Conservation (phyloP, 2,888 invertebrate species). For the Ophion slaviceki region DNA sequence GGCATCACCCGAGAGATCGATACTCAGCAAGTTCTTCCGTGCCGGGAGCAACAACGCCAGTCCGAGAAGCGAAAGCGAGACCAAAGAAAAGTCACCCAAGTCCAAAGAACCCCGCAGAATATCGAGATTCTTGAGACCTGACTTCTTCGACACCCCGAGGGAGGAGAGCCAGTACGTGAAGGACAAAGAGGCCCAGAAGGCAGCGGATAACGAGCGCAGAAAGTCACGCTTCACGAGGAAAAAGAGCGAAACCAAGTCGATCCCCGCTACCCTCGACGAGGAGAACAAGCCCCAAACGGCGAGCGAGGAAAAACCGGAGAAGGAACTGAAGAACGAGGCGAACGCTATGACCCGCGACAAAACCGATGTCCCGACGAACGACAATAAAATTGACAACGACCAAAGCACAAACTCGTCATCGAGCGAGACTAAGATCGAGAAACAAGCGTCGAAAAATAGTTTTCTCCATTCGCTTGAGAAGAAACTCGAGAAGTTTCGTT, state of each 20-base stretch:
- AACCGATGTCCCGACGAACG: slow-evolving; percentile 61
- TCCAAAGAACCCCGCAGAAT: slow-evolving; percentile 86
- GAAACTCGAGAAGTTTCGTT: slow-evolving; percentile 80
- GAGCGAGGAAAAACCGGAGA: slow-evolving; percentile 71
- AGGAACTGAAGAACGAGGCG: slow-evolving; percentile 78
- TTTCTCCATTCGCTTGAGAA: slow-evolving; percentile 91
- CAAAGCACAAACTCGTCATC: slow-evolving; percentile 13
- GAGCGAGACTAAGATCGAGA: slow-evolving; percentile 70
- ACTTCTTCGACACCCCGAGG: slow-evolving; percentile 89
- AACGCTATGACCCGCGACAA: slow-evolving; percentile 75
- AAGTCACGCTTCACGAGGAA: slow-evolving; percentile 89
- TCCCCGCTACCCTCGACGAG: slow-evolving; percentile 74
- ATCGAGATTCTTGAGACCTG: slow-evolving; percentile 91
- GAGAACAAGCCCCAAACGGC: slow-evolving; percentile 62
- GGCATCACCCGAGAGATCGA: slow-evolving; percentile 84
- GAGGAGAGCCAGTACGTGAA: slow-evolving; percentile 88
- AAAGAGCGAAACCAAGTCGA: slow-evolving; percentile 87
- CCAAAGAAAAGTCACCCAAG: slow-evolving; percentile 71
- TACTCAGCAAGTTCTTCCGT: slow-evolving; percentile 86
- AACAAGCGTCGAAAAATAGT: slow-evolving; percentile 82
- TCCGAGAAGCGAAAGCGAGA: slow-evolving; percentile 70
- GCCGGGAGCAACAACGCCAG: slow-evolving; percentile 83
- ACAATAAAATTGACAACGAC: slow-evolving; percentile 64
- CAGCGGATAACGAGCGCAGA: slow-evolving; percentile 85
- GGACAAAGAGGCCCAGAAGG: slow-evolving; percentile 81